Conservation (phyloP, 1,140 invertebrate genomes). For the Scaptomyza graminum region DNA sequence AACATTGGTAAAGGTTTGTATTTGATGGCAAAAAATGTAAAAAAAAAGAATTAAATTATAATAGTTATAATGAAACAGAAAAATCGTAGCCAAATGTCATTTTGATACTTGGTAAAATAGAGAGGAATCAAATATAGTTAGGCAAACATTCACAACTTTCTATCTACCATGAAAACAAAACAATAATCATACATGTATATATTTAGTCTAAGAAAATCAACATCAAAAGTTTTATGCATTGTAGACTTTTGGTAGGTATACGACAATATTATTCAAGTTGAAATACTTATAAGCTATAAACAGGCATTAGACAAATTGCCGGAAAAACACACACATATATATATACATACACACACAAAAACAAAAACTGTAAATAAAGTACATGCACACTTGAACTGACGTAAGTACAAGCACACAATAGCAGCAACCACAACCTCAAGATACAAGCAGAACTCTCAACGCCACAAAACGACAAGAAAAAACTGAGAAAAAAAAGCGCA, state of each 20-base stretch:
- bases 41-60: constrained; percentile 4
- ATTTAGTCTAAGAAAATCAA: constrained; percentile 25
- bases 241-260: constrained; percentile 50
- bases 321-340: constrained; percentile 19
- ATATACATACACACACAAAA: constrained; percentile 43
- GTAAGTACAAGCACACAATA: constrained; percentile 65
- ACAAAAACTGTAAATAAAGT: constrained; percentile 69
- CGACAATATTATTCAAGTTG: constrained; percentile 9
- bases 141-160: constrained; percentile 17
- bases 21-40: constrained; percentile 28
- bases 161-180: constrained; percentile 19
- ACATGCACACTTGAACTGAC: constrained; percentile 60
- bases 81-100: constrained; percentile 42
- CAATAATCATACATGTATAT: constrained; percentile 35
- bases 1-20: constrained; percentile 45
- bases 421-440: constrained; percentile 28
- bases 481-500: constrained; percentile 35
- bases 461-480: constrained; percentile 37
- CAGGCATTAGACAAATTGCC: constrained; percentile 24
- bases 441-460: constrained; percentile 41
- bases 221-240: constrained; percentile 23
- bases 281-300: constrained; percentile 29
- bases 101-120: constrained; percentile 65
- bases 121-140: constrained; percentile 45
- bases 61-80: too few species aligned